Evolutionary conservation across 1,140 invertebrate species (phyloP), one percentile per base, ranked within the genome.

Genomic region (Psix sp.): DNA sequence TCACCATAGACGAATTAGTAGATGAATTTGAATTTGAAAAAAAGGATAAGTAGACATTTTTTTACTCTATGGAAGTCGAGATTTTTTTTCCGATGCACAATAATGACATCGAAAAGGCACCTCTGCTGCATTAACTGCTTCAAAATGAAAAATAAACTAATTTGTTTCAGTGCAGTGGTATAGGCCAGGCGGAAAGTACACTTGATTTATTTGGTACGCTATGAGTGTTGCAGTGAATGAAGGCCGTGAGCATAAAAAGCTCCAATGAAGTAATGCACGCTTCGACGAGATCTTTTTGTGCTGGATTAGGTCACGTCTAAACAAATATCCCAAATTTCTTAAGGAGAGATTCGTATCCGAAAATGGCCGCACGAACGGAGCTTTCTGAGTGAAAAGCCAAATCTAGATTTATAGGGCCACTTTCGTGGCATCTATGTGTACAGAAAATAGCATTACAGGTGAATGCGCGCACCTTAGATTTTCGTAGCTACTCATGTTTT

Each of bases 221-320:
- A 36, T 51, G 21, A 54, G 51, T 31, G 11, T 43, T 46, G 36
- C 46, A 52, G 9, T 59, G 38, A 68, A 68, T 51, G 36, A 48
- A 45, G 39, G 4, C 14, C 3, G 5, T 9, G 36, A 29, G 38
- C 38, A 68, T 20, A 59, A 52, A 59, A 59, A 59, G 45, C 31
- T 2, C 46, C 39, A 52, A 59, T 59, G 54, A 68, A 51, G 46
- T 40, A 59, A 51, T 68, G 63, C 63, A 57, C 43, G 63, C 52
- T 68, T 52, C 39, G 38, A 29, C 39, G 31, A 59, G 42, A 40
- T 21, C 54, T 57, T 68, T 68, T 68, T 59, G 65, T 68, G 20
- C 18, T 45, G 54, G 65, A 68, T 68, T 68, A 68, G 54, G 38
- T 52, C 52, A 68, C 24, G 54, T 59, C 54, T 68, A 59, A 68